Conservation (phyloP, 2,797 vertebrate genomes). For the Gallinago solitaria region DNA sequence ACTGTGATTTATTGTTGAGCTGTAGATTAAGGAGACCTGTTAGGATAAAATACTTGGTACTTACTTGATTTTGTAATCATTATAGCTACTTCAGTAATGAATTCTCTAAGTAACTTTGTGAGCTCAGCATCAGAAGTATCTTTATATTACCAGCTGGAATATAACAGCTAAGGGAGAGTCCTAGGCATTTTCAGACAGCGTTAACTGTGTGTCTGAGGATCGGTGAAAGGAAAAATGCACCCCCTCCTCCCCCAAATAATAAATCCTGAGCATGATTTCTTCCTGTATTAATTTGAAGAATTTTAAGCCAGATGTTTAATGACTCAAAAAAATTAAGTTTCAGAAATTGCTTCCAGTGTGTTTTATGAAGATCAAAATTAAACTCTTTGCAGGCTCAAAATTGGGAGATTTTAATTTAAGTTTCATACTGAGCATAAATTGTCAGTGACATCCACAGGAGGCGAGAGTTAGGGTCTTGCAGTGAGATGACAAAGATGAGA, state of each 20-base stretch:
- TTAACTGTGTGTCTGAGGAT: neutral
- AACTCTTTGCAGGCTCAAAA: neutral
- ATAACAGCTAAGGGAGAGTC: neutral
- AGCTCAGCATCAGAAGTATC: neutral
- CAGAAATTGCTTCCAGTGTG: neutral
- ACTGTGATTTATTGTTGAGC: neutral
- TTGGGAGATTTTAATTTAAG: neutral
- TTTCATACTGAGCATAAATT: neutral
- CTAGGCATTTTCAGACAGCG: neutral
- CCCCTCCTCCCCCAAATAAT: neutral
- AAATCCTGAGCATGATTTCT: neutral
- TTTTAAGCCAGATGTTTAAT: neutral
- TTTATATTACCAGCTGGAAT: neutral
- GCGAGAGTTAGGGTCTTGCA: neutral
- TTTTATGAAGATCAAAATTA: neutral
- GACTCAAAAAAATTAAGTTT: neutral
- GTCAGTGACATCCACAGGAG: neutral
- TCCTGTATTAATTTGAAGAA: neutral
- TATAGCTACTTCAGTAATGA: neutral
- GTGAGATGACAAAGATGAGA: neutral
- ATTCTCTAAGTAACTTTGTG: neutral
- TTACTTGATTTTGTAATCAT: neutral
- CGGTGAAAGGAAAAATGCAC: neutral
- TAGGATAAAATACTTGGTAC: neutral
- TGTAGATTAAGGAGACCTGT: accelerated